Percentiles rank a stretch among this genome's conserved stretches.
These are phyloP conservation scores for Chelonia mydas DNA, from an alignment of 2,797 vertebrate genomes.

Conservation along the genomic window DNA sequence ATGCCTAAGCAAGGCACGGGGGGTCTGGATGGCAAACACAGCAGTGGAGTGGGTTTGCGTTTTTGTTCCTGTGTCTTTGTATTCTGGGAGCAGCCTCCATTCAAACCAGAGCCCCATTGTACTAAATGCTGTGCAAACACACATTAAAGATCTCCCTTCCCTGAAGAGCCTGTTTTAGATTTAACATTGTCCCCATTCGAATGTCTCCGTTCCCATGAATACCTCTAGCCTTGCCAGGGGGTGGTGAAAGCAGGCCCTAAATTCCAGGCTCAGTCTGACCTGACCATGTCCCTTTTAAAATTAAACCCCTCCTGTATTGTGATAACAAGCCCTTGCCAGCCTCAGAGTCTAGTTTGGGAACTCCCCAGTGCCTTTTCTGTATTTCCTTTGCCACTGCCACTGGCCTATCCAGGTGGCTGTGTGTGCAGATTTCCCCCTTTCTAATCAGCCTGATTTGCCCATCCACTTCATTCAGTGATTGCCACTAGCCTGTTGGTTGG, in stretches of 20 bases:
- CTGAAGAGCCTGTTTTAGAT: not conserved
- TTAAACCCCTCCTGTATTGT: not conserved
- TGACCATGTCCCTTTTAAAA: not conserved
- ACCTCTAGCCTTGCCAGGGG: not conserved
- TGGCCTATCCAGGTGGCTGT: not conserved
- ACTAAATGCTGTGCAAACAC: not conserved
- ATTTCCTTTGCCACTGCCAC: not conserved
- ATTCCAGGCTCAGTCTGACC: not conserved
- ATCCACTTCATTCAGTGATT: rapidly evolving
- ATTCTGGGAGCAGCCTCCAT: not conserved
- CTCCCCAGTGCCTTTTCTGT: not conserved
- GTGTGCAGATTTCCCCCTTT: not conserved
- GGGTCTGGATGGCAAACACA: not conserved
- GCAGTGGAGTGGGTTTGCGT: not conserved
- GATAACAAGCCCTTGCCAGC: not conserved
- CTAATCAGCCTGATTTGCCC: not conserved
- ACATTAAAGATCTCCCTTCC: not conserved
- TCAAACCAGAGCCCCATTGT: not conserved
- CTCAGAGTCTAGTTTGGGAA: not conserved
- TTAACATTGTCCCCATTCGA: not conserved
- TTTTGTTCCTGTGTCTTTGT: rapidly evolving
- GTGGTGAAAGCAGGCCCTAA: not conserved
- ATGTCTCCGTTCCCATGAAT: not conserved
- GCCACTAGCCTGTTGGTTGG: not conserved
- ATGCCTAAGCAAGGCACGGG: not conserved